Base-by-base conservation (phyloP, 2,888 invertebrate species). In the Clitarchus hookeri region DNA sequence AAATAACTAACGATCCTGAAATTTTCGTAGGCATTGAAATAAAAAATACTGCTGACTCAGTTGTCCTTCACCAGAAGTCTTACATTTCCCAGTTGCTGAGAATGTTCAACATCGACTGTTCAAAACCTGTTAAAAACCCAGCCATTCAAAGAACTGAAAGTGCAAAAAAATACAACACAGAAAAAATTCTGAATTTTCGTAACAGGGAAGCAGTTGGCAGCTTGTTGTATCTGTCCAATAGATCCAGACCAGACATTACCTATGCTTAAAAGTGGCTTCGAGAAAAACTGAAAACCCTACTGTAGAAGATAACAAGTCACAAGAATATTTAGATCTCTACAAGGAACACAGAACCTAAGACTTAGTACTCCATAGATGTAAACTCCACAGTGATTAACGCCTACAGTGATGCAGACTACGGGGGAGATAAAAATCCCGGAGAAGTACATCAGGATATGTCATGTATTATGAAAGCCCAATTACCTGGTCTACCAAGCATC, bases 41-140 rank as follows among this genome's bases (percentile, higher is more conserved):
- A 4, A 65, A 65, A 65, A 65, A 65, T 19, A 65, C 65, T 65
- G 11, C 65, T 16, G 65, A 65, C 16, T 65, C 65, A 65, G 65
- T 2, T 65, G 65, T 65, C 65, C 65, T 65, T 65, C 65, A 65
- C n/a, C 65, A 65, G 19, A 65, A 65, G 65, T 65, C 65, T 19
- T 65, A 65, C n/a, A 65, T n/a, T 65, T 65, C 65, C 65, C 65
- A 65, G 65, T 65, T 65, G 65, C 65, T 65, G 65, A 65, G 16
- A 12, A 65, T 65, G n/a, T 65, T 65, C 65, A 65, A 65, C 65
- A 65, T 65, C 11, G 65, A 65, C 16, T 65, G 65, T 2, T 65
- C 65, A 1, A 65, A 65, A 65, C 23, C 65, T 65, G 23, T 65
- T 8, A 65, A 65, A 65, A 65, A 0, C 65, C 65, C 65, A 65